Evolutionary conservation across 2,113 vertebrate species (phyloP).

Genomic region (Alexandromys fortis): DNA sequence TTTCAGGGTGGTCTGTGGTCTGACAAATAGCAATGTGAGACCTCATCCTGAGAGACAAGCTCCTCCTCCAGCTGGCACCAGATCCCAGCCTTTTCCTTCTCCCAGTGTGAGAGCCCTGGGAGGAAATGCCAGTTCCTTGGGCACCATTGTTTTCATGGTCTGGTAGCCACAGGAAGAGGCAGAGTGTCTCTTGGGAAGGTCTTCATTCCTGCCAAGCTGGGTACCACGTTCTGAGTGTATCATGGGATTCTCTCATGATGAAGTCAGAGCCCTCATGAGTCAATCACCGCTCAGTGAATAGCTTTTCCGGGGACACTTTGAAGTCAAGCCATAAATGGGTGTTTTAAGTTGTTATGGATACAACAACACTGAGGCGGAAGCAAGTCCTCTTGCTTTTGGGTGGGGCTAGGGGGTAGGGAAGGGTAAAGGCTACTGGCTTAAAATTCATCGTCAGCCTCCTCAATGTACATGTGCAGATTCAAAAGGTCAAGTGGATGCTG

Average conservation of each 20-base stretch:
- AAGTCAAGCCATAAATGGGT: neutral
- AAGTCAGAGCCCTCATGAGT: neutral
- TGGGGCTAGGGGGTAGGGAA: neutral
- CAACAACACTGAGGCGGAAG: neutral
- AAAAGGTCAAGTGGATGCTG: neutral
- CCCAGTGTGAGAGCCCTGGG: neutral
- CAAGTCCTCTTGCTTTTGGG: neutral
- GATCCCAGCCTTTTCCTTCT: neutral
- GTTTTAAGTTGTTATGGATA: neutral
- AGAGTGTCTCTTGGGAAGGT: neutral
- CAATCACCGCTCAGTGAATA: neutral
- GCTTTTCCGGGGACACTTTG: neutral
- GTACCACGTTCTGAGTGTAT: neutral
- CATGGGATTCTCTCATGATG: neutral
- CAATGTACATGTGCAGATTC: neutral
- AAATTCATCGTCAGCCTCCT: neutral
- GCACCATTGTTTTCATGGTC: neutral
- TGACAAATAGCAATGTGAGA: neutral
- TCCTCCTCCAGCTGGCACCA: neutral
- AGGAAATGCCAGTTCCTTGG: neutral
- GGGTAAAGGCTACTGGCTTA: neutral
- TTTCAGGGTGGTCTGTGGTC: neutral
- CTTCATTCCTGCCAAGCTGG: neutral
- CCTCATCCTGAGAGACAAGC: neutral
- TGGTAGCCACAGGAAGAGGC: neutral